These are phyloP conservation scores for Amniataba percoides DNA, from an alignment of 2,797 vertebrate species.

Conservation along the genomic window DNA sequence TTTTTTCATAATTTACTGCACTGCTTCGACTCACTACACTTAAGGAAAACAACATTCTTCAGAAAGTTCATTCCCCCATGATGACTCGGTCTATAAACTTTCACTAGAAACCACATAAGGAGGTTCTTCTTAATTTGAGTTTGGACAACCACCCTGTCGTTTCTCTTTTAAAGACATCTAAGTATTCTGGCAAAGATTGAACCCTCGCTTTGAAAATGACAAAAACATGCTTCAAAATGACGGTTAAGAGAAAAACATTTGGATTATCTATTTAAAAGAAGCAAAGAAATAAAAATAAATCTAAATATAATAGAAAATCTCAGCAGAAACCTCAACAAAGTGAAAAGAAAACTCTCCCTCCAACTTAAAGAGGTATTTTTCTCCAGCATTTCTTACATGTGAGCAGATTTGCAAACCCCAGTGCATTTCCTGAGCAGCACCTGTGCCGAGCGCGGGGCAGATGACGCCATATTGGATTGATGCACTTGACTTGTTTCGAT, in stretches of 20 bases:
- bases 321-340: background rate
- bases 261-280: constrained; percentile 5
- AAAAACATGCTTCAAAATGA: background rate
- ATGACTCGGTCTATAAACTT: constrained; percentile 31
- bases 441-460: constrained; percentile 87
- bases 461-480: constrained; percentile 93
- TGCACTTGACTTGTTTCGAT: constrained; percentile 90
- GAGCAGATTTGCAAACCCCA: constrained; percentile 36
- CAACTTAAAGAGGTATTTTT: background rate
- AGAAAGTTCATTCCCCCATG: constrained; percentile 27
- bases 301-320: background rate
- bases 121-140: constrained; percentile 53
- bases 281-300: constrained; percentile 14
- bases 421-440: constrained; percentile 76
- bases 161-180: constrained; percentile 13
- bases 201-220: background rate
- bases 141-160: constrained; percentile 24
- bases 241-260: background rate
- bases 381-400: background rate
- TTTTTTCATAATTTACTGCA: constrained; percentile 29
- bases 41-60: constrained; percentile 50
- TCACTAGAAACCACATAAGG: constrained; percentile 44
- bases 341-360: background rate
- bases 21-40: constrained; percentile 27
- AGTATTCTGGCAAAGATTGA: background rate